A percentile compares a stretch with the other conserved stretches of the same genome.
These are phyloP conservation scores for Pentalonia nigronervosa DNA, from an alignment of 1,140 invertebrate genomes.

Conservation along the genomic window DNA sequence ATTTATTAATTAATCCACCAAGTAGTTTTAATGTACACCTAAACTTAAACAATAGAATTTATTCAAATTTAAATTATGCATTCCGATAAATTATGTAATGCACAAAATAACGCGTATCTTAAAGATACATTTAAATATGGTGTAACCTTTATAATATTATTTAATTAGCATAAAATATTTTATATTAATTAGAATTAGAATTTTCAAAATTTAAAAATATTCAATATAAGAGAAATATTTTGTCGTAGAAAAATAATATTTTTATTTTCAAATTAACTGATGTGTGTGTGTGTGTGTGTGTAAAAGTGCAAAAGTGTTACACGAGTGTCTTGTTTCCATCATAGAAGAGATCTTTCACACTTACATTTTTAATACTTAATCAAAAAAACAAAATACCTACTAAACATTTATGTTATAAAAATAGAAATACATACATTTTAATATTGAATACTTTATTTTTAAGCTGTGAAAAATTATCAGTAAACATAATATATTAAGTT, in stretches of 20 bases:
- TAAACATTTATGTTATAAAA: background rate
- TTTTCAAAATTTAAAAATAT: background rate
- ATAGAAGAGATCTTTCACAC: too few relatives aligned
- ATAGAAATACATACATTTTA: background rate
- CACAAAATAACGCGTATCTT: too few relatives aligned
- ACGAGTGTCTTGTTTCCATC: too few relatives aligned
- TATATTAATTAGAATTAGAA: too few relatives aligned
- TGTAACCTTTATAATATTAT: background rate
- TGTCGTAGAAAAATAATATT: background rate
- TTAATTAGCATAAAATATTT: background rate
- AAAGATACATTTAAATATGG: too few relatives aligned
- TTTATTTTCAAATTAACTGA: background rate
- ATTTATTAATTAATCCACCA: too few relatives aligned
- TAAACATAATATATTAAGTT: too few relatives aligned
- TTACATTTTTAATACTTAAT: too few relatives aligned
- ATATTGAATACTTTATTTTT: background rate
- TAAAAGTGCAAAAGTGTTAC: background rate
- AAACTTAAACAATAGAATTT: too few relatives aligned
- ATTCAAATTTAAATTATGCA: too few relatives aligned
- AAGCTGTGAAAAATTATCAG: background rate
- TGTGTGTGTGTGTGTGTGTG: background rate
- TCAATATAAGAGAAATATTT: background rate
- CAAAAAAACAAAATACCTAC: background rate
- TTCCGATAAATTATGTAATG: too few relatives aligned
- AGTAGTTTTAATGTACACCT: too few relatives aligned